These are phyloP conservation scores for Cordilura impudica DNA, from an alignment of 2,888 invertebrate genomes.

Conservation along the genomic window DNA sequence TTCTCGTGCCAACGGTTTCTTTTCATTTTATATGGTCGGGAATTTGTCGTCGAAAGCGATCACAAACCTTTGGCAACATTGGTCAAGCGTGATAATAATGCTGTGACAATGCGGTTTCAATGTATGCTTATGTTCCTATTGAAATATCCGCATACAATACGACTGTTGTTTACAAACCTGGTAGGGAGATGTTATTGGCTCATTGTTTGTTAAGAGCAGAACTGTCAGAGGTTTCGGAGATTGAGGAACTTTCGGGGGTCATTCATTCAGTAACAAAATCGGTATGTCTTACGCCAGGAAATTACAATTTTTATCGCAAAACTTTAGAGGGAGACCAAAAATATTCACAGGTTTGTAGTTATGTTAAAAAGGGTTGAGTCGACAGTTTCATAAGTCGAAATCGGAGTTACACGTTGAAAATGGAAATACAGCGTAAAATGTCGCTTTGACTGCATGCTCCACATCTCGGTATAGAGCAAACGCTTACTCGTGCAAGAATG, in stretches of 20 bases:
- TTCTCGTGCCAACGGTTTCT: background rate
- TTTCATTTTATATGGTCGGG: no score
- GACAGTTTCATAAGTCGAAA: conserved; percentile 32
- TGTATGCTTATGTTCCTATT: conserved; percentile 66
- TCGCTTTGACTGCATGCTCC: conserved; percentile 67
- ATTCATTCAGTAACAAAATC: conserved; percentile 32
- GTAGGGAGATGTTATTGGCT: conserved; percentile 53
- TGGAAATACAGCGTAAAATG: conserved; percentile 43
- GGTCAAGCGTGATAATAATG: conserved; percentile 71
- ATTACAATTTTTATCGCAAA: no score
- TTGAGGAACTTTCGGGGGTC: conserved; percentile 3
- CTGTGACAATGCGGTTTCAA: no score
- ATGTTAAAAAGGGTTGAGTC: conserved; percentile 3
- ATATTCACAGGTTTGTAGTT: background rate
- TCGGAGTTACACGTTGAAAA: conserved; percentile 36
- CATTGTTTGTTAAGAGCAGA: conserved; percentile 60
- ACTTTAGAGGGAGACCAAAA: background rate
- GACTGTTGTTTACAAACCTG: conserved; percentile 64
- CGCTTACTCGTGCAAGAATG: no score
- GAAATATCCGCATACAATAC: conserved; percentile 66
- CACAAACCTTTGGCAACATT: conserved; percentile 73
- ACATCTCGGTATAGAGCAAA: conserved; percentile 70
- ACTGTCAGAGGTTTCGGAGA: conserved; percentile 29
- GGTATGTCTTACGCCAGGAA: no score
- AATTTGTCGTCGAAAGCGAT: no score